Conservation (phyloP, 53 echinoderm and acorn worm species). For the Holothuria leucospilota region DNA sequence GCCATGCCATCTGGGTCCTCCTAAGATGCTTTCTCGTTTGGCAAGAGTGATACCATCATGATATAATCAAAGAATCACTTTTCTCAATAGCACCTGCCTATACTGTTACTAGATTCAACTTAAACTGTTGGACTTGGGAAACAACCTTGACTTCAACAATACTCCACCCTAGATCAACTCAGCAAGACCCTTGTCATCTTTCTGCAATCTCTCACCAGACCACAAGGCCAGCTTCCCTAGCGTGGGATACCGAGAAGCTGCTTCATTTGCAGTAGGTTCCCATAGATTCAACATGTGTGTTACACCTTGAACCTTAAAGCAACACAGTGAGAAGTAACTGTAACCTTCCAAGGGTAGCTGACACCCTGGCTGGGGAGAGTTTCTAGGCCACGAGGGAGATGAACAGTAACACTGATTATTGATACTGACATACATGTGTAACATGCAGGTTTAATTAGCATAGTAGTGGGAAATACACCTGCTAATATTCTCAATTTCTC, state of each 20-base stretch:
- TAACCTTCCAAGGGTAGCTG: slow-evolving; percentile 24
- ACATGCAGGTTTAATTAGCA: slow-evolving; percentile 22
- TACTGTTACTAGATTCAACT: too few species aligned
- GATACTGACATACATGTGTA: not conserved
- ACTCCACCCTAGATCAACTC: slow-evolving; percentile 13
- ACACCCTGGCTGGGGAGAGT: not conserved
- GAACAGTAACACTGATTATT: not conserved
- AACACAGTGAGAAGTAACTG: not conserved
- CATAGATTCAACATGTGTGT: slow-evolving; percentile 22
- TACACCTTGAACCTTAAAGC: slow-evolving; percentile 25
- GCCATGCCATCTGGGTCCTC: too few species aligned
- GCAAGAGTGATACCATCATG: too few species aligned
- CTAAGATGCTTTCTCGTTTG: too few species aligned
- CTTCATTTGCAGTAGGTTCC: slow-evolving; percentile 15
- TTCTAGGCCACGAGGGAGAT: too few species aligned
- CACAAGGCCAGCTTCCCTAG: slow-evolving; percentile 13
- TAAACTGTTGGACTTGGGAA: too few species aligned
- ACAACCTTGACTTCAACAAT: too few species aligned
- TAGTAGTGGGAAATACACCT: slow-evolving; percentile 20
- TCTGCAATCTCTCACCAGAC: slow-evolving; percentile 3
- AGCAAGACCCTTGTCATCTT: not conserved
- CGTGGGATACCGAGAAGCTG: slow-evolving; percentile 4
- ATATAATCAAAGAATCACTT: too few species aligned
- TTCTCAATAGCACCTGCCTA: too few species aligned
- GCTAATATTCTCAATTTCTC: not conserved